Conservation (phyloP, 64 coral and sea anemone species). For the Porites lutea region DNA sequence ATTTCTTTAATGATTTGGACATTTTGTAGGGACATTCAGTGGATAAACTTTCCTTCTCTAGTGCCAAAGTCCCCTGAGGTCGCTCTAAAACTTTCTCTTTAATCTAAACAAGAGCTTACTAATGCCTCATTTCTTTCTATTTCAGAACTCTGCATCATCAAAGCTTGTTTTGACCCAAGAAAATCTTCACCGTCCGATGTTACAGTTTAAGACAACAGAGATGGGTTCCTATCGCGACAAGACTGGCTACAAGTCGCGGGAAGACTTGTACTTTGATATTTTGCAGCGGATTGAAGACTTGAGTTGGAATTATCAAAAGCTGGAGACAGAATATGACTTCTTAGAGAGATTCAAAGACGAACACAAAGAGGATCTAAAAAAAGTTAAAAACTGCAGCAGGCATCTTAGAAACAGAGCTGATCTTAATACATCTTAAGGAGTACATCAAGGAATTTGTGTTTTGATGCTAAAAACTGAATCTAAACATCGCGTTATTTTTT, state of each 20-base stretch:
- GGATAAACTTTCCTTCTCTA: too few relatives aligned
- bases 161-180: background rate
- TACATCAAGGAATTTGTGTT: background rate
- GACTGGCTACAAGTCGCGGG: background rate
- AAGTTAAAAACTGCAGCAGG: conserved; percentile 61
- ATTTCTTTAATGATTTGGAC: too few relatives aligned
- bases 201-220: background rate
- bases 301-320: conserved; percentile 68
- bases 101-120: background rate
- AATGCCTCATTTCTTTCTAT: background rate
- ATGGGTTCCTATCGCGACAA: background rate
- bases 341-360: conserved; percentile 64
- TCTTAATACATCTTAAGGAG: background rate
- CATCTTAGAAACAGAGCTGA: background rate
- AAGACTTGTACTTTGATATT: conserved; percentile 64
- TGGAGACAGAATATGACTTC: conserved; percentile 76
- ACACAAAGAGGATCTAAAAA: conserved; percentile 68
- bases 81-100: too few relatives aligned
- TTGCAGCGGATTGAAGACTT: conserved; percentile 62
- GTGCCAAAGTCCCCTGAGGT: too few relatives aligned
- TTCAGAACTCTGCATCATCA: background rate
- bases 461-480: too few relatives aligned
- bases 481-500: too few relatives aligned
- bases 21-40: too few relatives aligned
- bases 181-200: background rate